These are phyloP conservation scores for Ditylenchus weischeri DNA, from an alignment of 2,888 invertebrate genomes.

Conservation along the genomic window DNA sequence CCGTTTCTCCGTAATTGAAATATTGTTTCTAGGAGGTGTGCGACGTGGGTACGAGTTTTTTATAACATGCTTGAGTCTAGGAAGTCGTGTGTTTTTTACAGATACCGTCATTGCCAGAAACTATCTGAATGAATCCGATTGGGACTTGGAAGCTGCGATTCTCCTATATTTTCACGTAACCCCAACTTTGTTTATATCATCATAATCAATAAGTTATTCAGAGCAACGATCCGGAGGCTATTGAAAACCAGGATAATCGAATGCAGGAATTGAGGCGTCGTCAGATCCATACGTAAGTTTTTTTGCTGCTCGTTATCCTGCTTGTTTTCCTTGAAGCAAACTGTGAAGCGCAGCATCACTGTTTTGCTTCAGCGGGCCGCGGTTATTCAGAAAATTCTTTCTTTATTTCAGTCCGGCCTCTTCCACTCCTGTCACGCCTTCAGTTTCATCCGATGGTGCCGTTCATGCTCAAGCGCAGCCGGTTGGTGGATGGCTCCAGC, in stretches of 20 bases:
- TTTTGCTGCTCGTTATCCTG: neutral
- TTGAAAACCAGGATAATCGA: slow-evolving; percentile 19
- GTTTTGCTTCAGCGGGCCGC: too few species aligned
- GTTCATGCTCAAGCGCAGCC: neutral
- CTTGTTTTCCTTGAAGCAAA: too few species aligned
- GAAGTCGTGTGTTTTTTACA: too few species aligned
- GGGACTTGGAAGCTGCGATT: slow-evolving; percentile 33
- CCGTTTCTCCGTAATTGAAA: neutral
- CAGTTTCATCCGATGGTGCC: neutral
- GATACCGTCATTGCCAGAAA: slow-evolving; percentile 24
- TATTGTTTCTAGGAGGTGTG: slow-evolving; percentile 29
- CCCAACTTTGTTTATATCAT: neutral
- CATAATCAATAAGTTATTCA: slow-evolving; percentile 8
- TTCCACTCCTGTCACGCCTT: too few species aligned
- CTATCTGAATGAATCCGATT: slow-evolving; percentile 20
- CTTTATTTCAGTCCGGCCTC: too few species aligned
- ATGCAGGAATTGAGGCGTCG: slow-evolving; percentile 12
- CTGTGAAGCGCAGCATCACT: too few species aligned
- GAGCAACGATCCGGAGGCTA: slow-evolving; percentile 16
- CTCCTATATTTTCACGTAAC: slow-evolving; percentile 30
- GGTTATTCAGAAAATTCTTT: too few species aligned
- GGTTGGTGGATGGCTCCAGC: neutral
- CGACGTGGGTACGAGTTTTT: slow-evolving; percentile 19
- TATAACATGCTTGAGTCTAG: too few species aligned
- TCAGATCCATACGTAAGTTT: neutral